phyloP scores from a whole-genome alignment of 2,797 vertebrate genomes.

The Carapus acus region DNA sequence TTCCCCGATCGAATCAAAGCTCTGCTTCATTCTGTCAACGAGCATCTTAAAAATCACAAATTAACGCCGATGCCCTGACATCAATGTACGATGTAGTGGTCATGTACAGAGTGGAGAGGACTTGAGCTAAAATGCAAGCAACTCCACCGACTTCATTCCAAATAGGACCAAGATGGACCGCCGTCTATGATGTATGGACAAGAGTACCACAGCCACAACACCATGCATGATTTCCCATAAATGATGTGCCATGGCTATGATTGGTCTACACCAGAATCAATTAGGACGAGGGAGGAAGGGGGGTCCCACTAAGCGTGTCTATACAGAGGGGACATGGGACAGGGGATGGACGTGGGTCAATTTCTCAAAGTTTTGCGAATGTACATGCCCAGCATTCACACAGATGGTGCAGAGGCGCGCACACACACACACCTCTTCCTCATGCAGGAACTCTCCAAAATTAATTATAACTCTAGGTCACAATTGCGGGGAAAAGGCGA shows the following conservation, averaged over 20 bases:
- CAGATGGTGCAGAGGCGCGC: constrained; percentile 18
- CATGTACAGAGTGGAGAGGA: constrained; percentile 42
- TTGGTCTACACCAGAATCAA: constrained; percentile 17
- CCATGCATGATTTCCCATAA: constrained; percentile 60
- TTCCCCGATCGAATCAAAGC: constrained; percentile 33
- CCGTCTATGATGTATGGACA: constrained; percentile 42
- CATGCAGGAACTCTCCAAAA: constrained; percentile 23
- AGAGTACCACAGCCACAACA: constrained; percentile 60
- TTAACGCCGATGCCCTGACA: constrained; percentile 17
- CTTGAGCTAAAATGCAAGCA: constrained; percentile 23
- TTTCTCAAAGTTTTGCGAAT: constrained; percentile 54
- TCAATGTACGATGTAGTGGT: constrained; percentile 20
- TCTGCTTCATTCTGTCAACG: constrained; percentile 14
- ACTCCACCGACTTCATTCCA: constrained; percentile 3
- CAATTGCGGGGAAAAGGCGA: neutral
- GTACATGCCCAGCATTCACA: constrained; percentile 55
- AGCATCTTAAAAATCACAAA: neutral
- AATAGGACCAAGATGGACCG: neutral
- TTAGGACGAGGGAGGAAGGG: neutral
- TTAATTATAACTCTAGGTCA: constrained; percentile 9
- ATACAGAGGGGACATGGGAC: constrained; percentile 35
- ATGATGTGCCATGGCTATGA: constrained; percentile 57
- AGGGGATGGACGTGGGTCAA: constrained; percentile 24
- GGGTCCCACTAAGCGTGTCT: constrained; percentile 40
- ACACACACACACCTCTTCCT: constrained; percentile 33